Evolutionary conservation across 1,140 invertebrate genomes (phyloP).

Genomic region (Lethocerus indicus): DNA sequence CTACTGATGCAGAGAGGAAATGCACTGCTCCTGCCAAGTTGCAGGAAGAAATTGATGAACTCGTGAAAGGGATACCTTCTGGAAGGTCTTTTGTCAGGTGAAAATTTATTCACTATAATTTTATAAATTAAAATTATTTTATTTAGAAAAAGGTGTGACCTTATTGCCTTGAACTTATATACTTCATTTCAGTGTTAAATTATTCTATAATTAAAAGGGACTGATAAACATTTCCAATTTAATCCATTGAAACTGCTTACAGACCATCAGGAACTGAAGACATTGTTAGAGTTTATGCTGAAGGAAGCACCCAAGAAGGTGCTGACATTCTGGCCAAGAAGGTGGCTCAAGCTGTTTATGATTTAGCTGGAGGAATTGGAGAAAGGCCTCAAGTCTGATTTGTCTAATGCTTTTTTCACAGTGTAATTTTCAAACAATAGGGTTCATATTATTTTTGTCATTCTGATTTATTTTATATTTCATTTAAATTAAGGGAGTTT

Average conservation of each 20-base stretch:
- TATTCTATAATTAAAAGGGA: too few relatives aligned
- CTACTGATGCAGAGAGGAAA: slow-evolving; percentile 67
- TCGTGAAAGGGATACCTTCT: slow-evolving; percentile 46
- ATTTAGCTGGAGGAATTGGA: slow-evolving; percentile 54
- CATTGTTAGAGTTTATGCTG: slow-evolving; percentile 88
- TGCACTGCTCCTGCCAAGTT: slow-evolving; percentile 64
- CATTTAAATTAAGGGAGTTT: too few relatives aligned
- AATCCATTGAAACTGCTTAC: slow-evolving; percentile 16
- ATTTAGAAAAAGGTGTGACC: not conserved
- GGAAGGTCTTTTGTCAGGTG: slow-evolving; percentile 79
- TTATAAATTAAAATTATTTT: not conserved
- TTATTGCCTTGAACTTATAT: too few relatives aligned
- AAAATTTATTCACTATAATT: slow-evolving; percentile 10
- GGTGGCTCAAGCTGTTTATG: slow-evolving; percentile 55
- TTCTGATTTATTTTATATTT: too few relatives aligned
- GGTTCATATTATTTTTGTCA: too few relatives aligned
- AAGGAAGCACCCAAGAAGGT: slow-evolving; percentile 61
- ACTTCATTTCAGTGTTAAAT: too few relatives aligned
- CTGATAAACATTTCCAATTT: too few relatives aligned
- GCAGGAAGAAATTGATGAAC: slow-evolving; percentile 60
- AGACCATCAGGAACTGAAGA: slow-evolving; percentile 97
- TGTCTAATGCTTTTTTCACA: too few relatives aligned
- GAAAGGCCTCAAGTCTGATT: too few relatives aligned
- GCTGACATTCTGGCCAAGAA: slow-evolving; percentile 55
- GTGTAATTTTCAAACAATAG: too few relatives aligned